Conservation (phyloP, 2,113 vertebrate genomes). For the Daphoenositta chrysoptera region DNA sequence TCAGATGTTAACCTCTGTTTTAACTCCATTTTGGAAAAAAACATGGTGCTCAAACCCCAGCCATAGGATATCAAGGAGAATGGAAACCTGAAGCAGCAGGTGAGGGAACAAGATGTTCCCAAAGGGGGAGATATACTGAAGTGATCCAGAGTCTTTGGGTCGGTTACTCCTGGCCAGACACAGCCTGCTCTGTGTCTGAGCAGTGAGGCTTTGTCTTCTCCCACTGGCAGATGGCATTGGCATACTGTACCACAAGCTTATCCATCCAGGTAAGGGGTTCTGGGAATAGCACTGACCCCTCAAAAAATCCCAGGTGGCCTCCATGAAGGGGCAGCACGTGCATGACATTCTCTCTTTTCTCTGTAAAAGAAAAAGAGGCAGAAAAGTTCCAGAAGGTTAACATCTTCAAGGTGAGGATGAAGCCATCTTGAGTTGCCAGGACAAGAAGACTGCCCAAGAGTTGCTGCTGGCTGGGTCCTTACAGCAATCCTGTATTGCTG, state of each 20-base stretch:
- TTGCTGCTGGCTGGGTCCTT: background rate
- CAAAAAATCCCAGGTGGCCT: slow-evolving; percentile 98
- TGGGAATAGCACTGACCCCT: slow-evolving; percentile 93
- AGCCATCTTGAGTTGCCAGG: background rate
- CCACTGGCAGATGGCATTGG: slow-evolving; percentile 95
- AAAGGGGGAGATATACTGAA: slow-evolving; percentile 27
- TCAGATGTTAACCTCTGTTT: background rate
- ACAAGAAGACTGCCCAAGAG: background rate
- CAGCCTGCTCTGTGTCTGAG: slow-evolving; percentile 74
- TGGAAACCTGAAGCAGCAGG: slow-evolving; percentile 67
- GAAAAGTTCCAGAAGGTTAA: background rate
- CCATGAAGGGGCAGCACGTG: slow-evolving; percentile 93
- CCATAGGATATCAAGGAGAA: slow-evolving; percentile 36
- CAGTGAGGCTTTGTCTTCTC: slow-evolving; percentile 91
- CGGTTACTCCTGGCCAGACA: slow-evolving; percentile 69
- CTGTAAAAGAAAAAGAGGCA: slow-evolving; percentile 60
- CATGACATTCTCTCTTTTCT: slow-evolving; percentile 93
- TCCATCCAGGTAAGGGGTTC: slow-evolving; percentile 99
- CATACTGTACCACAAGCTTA: slow-evolving; percentile 94
- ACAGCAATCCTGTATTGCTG: background rate
- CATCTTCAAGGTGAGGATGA: background rate
- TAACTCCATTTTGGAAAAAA: slow-evolving; percentile 13
- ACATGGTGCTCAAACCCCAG: slow-evolving; percentile 58
- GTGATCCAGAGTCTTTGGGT: slow-evolving; percentile 46
- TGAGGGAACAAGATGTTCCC: slow-evolving; percentile 42